phyloP scores from a whole-genome alignment of 2,888 invertebrate genomes.

The Operophtera brumata region DNA sequence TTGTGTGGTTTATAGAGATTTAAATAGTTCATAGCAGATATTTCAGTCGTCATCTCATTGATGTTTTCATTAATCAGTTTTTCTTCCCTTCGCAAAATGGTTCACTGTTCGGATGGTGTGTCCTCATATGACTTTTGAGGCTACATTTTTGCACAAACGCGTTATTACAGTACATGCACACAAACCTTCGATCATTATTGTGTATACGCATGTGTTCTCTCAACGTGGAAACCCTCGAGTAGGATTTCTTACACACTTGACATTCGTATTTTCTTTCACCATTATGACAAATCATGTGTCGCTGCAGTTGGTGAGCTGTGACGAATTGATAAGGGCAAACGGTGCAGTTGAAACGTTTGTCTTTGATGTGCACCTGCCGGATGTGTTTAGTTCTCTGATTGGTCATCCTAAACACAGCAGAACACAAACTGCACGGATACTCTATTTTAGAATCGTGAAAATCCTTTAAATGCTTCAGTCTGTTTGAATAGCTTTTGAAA shows the following conservation, averaged over 20 bases:
- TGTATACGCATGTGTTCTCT: slow-evolving; percentile 68
- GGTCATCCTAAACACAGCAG: slow-evolving; percentile 58
- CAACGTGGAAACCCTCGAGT: slow-evolving; percentile 57
- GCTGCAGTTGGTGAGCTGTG: slow-evolving; percentile 53
- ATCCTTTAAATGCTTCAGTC: slow-evolving; percentile 55
- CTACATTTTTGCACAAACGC: slow-evolving; percentile 71
- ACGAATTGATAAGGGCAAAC: slow-evolving; percentile 58
- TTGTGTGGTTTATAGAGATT: no score
- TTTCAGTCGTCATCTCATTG: neutral
- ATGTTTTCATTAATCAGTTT: neutral
- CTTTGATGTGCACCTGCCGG: slow-evolving; percentile 57
- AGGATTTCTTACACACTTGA: slow-evolving; percentile 34
- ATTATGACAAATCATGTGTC: slow-evolving; percentile 61
- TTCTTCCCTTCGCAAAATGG: neutral
- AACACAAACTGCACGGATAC: slow-evolving; percentile 63
- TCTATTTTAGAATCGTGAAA: slow-evolving; percentile 58
- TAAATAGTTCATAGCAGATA: no score
- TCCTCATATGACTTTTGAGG: slow-evolving; percentile 63
- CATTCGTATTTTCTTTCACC: slow-evolving; percentile 50
- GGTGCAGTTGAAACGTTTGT: slow-evolving; percentile 56
- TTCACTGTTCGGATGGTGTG: slow-evolving; percentile 57
- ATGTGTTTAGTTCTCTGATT: slow-evolving; percentile 60
- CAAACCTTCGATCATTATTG: slow-evolving; percentile 67
- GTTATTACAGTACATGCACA: slow-evolving; percentile 64
- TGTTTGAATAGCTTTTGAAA: slow-evolving; percentile 59